A percentile compares a stretch with the other conserved stretches of the same genome.
Conservation (phyloP, 2,797 vertebrate species). For the Microctenopoma lineatum region DNA sequence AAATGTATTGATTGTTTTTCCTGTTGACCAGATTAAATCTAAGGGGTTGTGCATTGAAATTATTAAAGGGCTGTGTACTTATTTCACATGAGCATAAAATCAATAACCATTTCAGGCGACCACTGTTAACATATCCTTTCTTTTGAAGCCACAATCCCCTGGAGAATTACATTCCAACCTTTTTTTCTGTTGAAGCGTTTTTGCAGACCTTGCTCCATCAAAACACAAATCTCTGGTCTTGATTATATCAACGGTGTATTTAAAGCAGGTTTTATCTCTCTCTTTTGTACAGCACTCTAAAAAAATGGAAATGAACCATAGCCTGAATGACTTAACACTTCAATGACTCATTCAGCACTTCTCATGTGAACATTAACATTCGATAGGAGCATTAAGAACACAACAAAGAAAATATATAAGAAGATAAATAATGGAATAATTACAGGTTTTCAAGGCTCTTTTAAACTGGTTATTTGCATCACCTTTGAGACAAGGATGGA, state of each 20-base stretch:
- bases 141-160: constrained; percentile 45
- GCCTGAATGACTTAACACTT: constrained; percentile 6
- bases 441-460: constrained; percentile 2
- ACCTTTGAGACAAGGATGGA: constrained; percentile 3
- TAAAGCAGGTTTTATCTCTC: constrained; percentile 2
- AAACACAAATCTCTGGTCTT: constrained; percentile 10
- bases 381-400: constrained; percentile 5
- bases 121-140: constrained; percentile 67
- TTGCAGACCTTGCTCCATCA: constrained; percentile 21
- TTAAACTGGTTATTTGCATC: constrained; percentile 3
- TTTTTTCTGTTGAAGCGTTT: constrained; percentile 32
- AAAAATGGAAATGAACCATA: not conserved
- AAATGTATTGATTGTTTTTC: constrained; percentile 67
- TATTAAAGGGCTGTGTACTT: constrained; percentile 68
- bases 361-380: constrained; percentile 16
- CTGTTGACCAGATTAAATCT: constrained; percentile 67
- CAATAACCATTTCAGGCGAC: constrained; percentile 67
- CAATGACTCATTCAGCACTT: constrained; percentile 22
- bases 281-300: not conserved
- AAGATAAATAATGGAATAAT: constrained; percentile 12
- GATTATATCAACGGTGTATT: constrained; percentile 39
- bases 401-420: constrained; percentile 21
- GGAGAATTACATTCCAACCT: constrained; percentile 42
- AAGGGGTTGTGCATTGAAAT: constrained; percentile 51
- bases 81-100: constrained; percentile 74